A percentile compares a stretch with the other conserved stretches of the same genome.
Conservation (phyloP, 1,140 invertebrate genomes). For the Diabrotica virgifera region DNA sequence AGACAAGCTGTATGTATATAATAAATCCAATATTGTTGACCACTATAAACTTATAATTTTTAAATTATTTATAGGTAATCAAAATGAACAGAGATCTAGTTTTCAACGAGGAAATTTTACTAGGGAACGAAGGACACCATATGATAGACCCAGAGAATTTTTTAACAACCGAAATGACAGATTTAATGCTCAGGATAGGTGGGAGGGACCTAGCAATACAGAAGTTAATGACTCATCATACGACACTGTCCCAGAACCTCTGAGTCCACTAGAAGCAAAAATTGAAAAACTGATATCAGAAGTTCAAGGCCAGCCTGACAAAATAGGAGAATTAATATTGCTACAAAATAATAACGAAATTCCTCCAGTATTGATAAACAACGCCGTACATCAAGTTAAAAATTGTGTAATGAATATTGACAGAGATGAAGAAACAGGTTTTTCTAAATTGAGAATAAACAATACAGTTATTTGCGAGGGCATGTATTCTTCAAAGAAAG, state of each 20-base stretch:
- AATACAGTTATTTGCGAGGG: conserved; percentile 13
- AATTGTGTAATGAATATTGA: conserved; percentile 24
- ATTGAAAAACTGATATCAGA: conserved; percentile 9
- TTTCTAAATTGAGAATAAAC: conserved; percentile 10
- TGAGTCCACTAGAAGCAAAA: conserved; percentile 6
- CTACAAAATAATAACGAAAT: conserved; percentile 14
- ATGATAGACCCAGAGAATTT: neutral
- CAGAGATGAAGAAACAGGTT: conserved; percentile 17
- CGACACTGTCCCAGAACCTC: neutral
- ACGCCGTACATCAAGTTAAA: conserved; percentile 13
- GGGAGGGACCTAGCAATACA: neutral
- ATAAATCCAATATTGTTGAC: no score
- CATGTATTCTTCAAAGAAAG: conserved; percentile 23
- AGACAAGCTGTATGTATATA: no score
- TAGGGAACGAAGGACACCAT: conserved; percentile 2
- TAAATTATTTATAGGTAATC: no score
- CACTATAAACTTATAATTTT: no score
- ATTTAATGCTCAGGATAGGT: neutral
- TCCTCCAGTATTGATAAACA: conserved; percentile 10
- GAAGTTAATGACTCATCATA: neutral
- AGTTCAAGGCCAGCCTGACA: neutral
- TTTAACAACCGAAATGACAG: neutral
- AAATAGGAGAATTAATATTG: conserved; percentile 5
- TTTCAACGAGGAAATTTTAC: neutral
- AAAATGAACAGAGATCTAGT: no score